Base-by-base conservation (phyloP, 2,113 vertebrate species). In the Dunckerocampus dactyliophorus region DNA sequence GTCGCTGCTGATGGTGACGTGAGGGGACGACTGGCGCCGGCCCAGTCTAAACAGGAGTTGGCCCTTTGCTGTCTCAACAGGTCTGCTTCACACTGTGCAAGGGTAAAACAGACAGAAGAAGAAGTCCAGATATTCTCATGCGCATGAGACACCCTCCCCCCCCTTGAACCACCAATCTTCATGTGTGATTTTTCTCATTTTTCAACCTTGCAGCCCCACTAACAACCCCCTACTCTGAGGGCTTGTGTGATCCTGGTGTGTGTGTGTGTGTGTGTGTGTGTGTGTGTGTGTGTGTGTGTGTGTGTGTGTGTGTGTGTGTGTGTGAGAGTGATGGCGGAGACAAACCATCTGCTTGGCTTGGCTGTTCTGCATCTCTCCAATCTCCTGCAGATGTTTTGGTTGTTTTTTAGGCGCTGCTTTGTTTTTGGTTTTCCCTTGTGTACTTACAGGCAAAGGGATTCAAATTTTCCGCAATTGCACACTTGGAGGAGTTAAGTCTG, bases 41-140 rank as follows among this genome's bases (percentile, higher is more conserved):
- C 79, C 65, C 84, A 84, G 85, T 89, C 86, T 89, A 89, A 89
- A 90, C 89, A 88, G 77, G 75, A 80, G 79, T 80, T 66, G 20
- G 70, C 59, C 56, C 61, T 72, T 43, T 31, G 47, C 74, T 85
- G 88, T 79, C 85, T 85, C 63, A 86, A 85, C 85, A 81, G 82
- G 83, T 82, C 83, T 81, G 73, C 77, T 48, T 80, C 71, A 69
- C 67, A 59, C 61, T n/a, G 42, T 20, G 39, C n/a, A 51, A 70
- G 65, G 46, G 63, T 56, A 54, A 19, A 34, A 10, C 19, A 59
- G 42, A 50, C 57, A 43, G 61, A 70, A 42, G 62, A 55, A 66
- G 68, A 70, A 51, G 60, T 69, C 63, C 63, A 51, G 43, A 61
- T 57, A 28, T 45, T 45, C 59, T 13, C 56, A 20, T 22, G 50